Evolutionary conservation across 2,113 vertebrate species (phyloP).

Genomic region (Pterocles gutturalis): DNA sequence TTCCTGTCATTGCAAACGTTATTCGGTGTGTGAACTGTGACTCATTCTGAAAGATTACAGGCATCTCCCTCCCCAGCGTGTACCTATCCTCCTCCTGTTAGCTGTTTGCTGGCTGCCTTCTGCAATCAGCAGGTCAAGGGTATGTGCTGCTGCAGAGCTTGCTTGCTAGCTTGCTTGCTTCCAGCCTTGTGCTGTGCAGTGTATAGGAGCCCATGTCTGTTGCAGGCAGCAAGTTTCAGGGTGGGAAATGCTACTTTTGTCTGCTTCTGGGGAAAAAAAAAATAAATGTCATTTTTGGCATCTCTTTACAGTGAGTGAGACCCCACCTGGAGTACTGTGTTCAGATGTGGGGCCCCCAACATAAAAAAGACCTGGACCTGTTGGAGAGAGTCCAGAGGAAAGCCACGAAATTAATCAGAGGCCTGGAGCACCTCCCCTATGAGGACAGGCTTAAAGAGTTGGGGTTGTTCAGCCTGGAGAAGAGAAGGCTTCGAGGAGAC

Average conservation of each 20-base stretch:
- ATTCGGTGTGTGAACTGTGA: not conserved
- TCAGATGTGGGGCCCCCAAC: too few relatives aligned
- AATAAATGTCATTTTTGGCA: not conserved
- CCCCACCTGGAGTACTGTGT: too few relatives aligned
- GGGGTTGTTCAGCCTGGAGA: too few relatives aligned
- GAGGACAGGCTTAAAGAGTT: too few relatives aligned
- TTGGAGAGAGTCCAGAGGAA: too few relatives aligned
- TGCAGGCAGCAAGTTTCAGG: not conserved
- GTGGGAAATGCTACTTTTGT: not conserved
- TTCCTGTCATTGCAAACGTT: slow-evolving; percentile 26
- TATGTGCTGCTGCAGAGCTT: not conserved
- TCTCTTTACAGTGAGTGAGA: not conserved
- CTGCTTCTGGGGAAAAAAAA: not conserved
- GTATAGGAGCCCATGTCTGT: not conserved
- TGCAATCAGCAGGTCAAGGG: not conserved
- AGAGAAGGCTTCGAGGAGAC: too few relatives aligned
- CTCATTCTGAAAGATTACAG: slow-evolving; percentile 24
- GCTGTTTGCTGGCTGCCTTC: not conserved
- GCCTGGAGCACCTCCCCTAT: too few relatives aligned
- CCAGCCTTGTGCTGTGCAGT: not conserved
- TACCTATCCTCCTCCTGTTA: not conserved
- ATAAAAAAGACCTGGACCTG: too few relatives aligned
- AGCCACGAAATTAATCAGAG: too few relatives aligned
- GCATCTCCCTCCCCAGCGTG: not conserved
- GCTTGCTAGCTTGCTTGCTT: not conserved